These are phyloP conservation scores for Eilema depressum DNA, from an alignment of 2,888 invertebrate species.

Conservation along the genomic window DNA sequence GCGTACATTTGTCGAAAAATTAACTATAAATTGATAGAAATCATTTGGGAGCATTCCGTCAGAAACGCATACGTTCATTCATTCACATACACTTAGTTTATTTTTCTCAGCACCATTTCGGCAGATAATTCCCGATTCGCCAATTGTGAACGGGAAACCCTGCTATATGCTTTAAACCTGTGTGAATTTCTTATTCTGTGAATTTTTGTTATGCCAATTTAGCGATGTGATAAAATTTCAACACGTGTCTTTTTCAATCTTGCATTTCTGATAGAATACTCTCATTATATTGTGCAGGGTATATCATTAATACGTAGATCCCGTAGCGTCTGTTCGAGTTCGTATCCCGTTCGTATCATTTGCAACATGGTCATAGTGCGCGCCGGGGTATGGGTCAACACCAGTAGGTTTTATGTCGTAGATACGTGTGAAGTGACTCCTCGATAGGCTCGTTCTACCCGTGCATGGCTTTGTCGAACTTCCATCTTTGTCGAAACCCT, in stretches of 20 bases:
- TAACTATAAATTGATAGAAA: neutral
- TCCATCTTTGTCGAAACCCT: neutral
- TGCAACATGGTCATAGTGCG: neutral
- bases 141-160: no score
- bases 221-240: neutral
- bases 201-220: neutral
- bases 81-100: neutral
- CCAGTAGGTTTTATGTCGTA: neutral
- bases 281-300: neutral
- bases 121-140: no score
- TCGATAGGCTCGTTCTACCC: neutral
- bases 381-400: neutral
- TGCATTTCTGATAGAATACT: conserved; percentile 4
- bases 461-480: neutral
- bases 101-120: neutral
- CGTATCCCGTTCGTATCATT: neutral
- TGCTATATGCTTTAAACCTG: no score
- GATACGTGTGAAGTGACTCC: neutral
- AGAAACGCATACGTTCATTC: neutral
- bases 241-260: no score
- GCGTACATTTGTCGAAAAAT: neutral
- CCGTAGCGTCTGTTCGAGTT: neutral
- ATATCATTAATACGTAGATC: neutral
- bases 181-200: no score
- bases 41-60: neutral